A percentile compares a stretch with the other conserved stretches of the same genome.
These are phyloP conservation scores for Thunnus albacares DNA, from an alignment of 2,797 vertebrate species.

Conservation along the genomic window DNA sequence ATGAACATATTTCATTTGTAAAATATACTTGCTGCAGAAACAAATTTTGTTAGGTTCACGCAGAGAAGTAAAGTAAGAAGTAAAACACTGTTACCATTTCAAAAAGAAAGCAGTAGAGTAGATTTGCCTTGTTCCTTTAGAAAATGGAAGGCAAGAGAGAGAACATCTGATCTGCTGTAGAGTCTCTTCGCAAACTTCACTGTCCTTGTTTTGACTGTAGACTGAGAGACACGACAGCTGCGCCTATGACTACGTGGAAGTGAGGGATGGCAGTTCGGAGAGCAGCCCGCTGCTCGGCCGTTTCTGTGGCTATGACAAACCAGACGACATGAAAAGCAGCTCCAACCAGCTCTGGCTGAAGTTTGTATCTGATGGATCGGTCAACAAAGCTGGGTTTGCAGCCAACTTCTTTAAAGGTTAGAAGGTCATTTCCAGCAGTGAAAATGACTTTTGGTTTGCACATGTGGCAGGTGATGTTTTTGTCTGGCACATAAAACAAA, in stretches of 20 bases:
- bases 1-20: neutral
- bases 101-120: too few species aligned
- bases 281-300: constrained; percentile 90
- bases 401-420: constrained; percentile 97
- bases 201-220: constrained; percentile 72
- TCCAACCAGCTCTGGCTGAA: constrained; percentile 96
- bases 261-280: constrained; percentile 91
- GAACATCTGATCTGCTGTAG: neutral
- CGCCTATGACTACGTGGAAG: constrained; percentile 95
- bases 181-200: neutral
- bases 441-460: neutral
- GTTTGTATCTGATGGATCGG: constrained; percentile 95
- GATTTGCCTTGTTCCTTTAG: neutral
- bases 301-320: constrained; percentile 96
- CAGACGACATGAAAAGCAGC: constrained; percentile 93
- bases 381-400: constrained; percentile 96
- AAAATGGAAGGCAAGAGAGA: neutral
- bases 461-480: neutral
- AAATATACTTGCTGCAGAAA: neutral
- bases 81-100: too few species aligned
- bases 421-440: neutral
- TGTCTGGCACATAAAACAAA: neutral
- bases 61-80: too few species aligned
- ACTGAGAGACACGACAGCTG: constrained; percentile 95
- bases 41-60: too few species aligned